Evolutionary conservation across 2,888 invertebrate genomes (phyloP), one percentile per base, ranked within the genome.

Genomic region (Metopia argyrocephala): DNA sequence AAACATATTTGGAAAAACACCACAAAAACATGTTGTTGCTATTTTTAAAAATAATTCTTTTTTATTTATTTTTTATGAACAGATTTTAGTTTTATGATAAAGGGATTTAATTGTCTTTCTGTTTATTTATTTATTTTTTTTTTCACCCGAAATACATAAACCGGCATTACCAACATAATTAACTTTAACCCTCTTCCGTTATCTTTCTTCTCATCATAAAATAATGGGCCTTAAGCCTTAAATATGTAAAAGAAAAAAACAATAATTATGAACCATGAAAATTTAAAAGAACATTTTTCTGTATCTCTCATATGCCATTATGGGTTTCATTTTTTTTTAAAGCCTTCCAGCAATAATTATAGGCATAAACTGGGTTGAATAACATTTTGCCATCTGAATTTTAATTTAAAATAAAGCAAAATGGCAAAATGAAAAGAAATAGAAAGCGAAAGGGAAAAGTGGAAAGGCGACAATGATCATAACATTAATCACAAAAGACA

Each of bases 41-140:
- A 12, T 31, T 31, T 3, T 38, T 38, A 12, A 38, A 15, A 15
- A 38, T 38, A 18, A 59, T 65, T 20, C 31, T 45, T 9, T 12
- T n/a, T 25, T 4, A n/a, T 45, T 1, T 25, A 23, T n/a, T 46
- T 6, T 48, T 18, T 31, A 5, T 61, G 54, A 31, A 31, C 68
- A 69, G 48, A 70, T 21, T 12, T 65, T n/a, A n/a, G n/a, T 56
- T 54, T 65, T 45, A 21, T 61, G 28, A 62, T 68, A 31, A 27
- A 62, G 76, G 68, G 65, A 65, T 79, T 69, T 57, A 45, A 57
- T 64, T 75, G 69, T 65, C 59, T 28, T 64, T 46, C 31, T 21
- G 25, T 45, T 71, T 38, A 9, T 25, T 21, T 20, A 6, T 4
- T 27, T 15, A 38, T 27, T 38, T 12, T 38, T 38, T 15, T 38